Evolutionary conservation across 2,797 vertebrate genomes (phyloP).

Genomic region (Artibeus lituratus): DNA sequence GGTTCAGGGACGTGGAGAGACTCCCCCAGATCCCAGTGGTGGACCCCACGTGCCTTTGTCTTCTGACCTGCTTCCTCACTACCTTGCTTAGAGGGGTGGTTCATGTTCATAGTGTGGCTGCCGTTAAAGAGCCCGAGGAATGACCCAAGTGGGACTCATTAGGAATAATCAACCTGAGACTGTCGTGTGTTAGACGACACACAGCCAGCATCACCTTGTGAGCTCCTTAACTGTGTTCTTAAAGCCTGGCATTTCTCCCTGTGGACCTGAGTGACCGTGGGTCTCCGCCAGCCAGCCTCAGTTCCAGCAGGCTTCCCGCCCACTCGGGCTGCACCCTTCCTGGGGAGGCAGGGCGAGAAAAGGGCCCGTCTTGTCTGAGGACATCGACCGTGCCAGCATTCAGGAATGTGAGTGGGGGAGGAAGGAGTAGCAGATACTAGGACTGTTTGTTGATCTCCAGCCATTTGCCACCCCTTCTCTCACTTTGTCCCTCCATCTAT

Average conservation of each 20-base stretch:
- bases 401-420: background rate
- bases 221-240: background rate
- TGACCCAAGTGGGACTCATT: background rate
- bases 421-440: background rate
- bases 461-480: background rate
- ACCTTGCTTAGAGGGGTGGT: background rate
- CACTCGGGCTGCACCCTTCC: background rate
- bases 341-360: background rate
- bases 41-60: background rate
- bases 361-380: background rate
- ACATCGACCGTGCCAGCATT: background rate
- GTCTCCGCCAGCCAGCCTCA: background rate
- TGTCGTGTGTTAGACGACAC: background rate
- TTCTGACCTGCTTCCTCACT: background rate
- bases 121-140: background rate
- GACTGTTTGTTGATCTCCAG: background rate
- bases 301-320: background rate
- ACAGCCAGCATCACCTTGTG: accelerated
- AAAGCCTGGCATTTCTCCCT: background rate
- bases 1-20: background rate
- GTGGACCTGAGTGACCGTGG: background rate
- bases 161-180: background rate
- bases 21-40: too few relatives aligned
- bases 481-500: background rate
- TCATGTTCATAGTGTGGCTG: background rate